Evolutionary conservation across 2,888 invertebrate species (phyloP), one percentile per base, ranked within the genome.

Genomic region (Phortica magna): DNA sequence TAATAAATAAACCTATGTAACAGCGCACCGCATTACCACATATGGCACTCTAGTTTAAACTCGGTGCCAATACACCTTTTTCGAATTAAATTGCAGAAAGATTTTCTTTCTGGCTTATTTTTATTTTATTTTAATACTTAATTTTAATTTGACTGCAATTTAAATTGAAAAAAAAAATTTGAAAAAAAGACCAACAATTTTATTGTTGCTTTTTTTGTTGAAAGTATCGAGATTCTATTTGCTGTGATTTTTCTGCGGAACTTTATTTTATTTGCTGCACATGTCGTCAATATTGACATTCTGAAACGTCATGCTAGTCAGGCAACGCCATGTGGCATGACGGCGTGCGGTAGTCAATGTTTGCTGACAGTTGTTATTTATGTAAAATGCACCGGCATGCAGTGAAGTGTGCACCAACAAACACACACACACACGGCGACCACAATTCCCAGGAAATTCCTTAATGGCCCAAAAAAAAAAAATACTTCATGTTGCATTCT

Each of bases 241-340:
- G 48, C 48, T 48, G 48, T 14, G 10, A 48, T 48, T 10, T 61
- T 61, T 55, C 6, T 31, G 3, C 31, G 31, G 31, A 31, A 31
- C 1, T 31, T 31, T 55, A 39, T 68, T 68, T 42, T 68, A 43
- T 71, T 22, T 55, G 12, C 70, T 53, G 31, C 31, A 55, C 55
- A 43, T 71, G 53, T 71, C 70, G 53, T 71, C 70, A 71, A 55
- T 71, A 55, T 71, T 71, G 70, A 71, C 70, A 71, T 55, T 55
- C 31, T 43, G 10, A 71, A 71, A 71, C 43, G 48, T 68, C 68
- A 48, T 43, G 39, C 41, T 17, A 67, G 14, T 67, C 42, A 6
- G 61, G 5, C 17, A 61, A 61, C 31, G 31, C 31, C 31, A 31
- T 31, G 59, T 19, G 17, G 65, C 41, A 61, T 61, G 61, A 22